These are phyloP conservation scores for Caenorhabditis brenneri DNA, from an alignment of 1,140 invertebrate species.

Conservation along the genomic window DNA sequence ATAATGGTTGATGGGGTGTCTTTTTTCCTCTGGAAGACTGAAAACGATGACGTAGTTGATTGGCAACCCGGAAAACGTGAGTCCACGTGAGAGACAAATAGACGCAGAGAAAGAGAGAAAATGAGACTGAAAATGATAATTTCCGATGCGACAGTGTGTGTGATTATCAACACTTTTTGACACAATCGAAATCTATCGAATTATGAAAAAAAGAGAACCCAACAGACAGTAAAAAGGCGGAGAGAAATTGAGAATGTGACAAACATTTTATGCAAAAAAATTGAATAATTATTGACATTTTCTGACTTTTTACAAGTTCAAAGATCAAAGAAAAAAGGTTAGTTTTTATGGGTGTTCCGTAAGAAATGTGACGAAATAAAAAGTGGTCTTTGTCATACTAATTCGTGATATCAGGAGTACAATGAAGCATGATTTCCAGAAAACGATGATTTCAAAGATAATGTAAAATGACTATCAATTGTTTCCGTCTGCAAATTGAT, in stretches of 20 bases:
- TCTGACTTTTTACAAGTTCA: neutral
- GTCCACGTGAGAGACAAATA: neutral
- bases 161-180: neutral
- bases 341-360: too few species aligned
- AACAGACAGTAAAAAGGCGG: neutral
- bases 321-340: neutral
- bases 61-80: conserved; percentile 38
- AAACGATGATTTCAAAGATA: too few species aligned
- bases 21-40: conserved; percentile 32
- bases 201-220: neutral
- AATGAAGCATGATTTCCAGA: neutral
- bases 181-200: neutral
- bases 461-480: too few species aligned
- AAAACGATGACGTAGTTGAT: conserved; percentile 29
- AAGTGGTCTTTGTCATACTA: too few species aligned
- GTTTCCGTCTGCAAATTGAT: too few species aligned
- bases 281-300: neutral
- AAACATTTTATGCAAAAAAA: neutral
- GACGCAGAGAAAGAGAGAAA: neutral
- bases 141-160: neutral
- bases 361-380: too few species aligned
- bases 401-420: neutral
- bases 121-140: neutral
- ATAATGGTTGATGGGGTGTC: neutral
- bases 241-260: neutral